A percentile compares a stretch with the other conserved stretches of the same genome.
Evolutionary conservation across 1,140 invertebrate genomes (phyloP).

Genomic region (Listronotus bonariensis): DNA sequence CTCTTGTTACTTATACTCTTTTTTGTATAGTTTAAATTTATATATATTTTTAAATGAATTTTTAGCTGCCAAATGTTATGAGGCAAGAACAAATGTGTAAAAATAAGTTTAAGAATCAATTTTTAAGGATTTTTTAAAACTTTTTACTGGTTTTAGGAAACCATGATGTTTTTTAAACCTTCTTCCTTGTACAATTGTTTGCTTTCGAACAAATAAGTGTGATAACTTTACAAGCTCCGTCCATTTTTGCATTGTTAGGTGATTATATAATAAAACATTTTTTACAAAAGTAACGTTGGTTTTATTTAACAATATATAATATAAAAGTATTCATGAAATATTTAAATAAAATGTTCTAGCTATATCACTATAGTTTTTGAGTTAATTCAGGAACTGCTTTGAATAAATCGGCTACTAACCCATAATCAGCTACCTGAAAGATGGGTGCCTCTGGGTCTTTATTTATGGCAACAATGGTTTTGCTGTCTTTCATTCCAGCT

Average conservation of each 20-base stretch:
- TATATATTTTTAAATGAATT: conserved; percentile 14
- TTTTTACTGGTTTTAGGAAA: background rate
- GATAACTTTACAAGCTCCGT: conserved; percentile 8
- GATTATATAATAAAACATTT: conserved; percentile 5
- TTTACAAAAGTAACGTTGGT: background rate
- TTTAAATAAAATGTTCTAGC: too few species aligned
- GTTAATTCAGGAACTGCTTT: conserved; percentile 87
- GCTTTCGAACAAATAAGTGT: background rate
- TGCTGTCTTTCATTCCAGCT: conserved; percentile 99
- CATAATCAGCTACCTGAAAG: conserved; percentile 98
- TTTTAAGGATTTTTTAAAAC: background rate
- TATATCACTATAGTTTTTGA: conserved; percentile 62
- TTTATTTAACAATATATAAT: conserved; percentile 2
- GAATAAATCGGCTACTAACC: conserved; percentile 96
- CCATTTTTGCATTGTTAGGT: background rate
- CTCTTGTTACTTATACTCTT: background rate
- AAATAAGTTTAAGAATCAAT: background rate
- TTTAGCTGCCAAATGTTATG: conserved; percentile 1
- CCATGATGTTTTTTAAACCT: background rate
- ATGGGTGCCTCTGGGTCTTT: conserved; percentile 99
- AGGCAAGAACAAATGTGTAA: background rate
- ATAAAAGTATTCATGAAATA: background rate
- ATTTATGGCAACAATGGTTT: conserved; percentile 99
- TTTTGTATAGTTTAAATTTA: conserved; percentile 1
- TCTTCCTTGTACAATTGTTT: background rate